phyloP scores from a whole-genome alignment of 1,140 invertebrate genomes.

The Zaprionus africanus region DNA sequence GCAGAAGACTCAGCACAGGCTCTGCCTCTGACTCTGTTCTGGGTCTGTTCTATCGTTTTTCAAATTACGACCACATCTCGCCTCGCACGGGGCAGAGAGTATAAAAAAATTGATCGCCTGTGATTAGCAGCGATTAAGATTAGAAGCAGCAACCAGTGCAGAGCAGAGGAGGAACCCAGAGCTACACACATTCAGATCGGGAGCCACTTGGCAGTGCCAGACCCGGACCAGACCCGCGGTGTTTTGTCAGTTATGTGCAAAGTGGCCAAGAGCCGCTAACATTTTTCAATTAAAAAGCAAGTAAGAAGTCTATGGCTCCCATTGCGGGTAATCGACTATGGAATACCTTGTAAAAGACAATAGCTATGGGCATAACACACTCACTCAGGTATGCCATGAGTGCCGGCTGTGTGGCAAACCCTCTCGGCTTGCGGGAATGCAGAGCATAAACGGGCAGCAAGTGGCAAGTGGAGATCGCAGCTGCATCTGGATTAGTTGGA shows the following conservation, averaged over 20 bases:
- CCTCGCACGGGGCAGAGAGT: constrained; percentile 13
- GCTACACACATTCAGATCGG: constrained; percentile 13
- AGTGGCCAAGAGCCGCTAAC: constrained; percentile 79
- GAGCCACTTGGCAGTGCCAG: constrained; percentile 22
- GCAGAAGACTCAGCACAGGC: constrained; percentile 26
- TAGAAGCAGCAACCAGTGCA: constrained; percentile 56
- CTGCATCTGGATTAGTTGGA: constrained; percentile 69
- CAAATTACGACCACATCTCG: constrained; percentile 72
- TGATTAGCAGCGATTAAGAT: constrained; percentile 81
- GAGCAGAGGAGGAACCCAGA: constrained; percentile 23
- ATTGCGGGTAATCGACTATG: constrained; percentile 39
- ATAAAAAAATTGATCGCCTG: constrained; percentile 74
- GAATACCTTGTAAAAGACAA: constrained; percentile 37
- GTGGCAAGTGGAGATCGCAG: constrained; percentile 48
- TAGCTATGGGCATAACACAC: background rate
- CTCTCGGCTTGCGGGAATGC: constrained; percentile 7
- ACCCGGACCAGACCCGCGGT: constrained; percentile 70
- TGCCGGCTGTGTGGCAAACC: background rate
- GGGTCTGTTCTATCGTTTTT: constrained; percentile 63
- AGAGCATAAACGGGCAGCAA: constrained; percentile 46
- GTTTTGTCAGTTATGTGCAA: constrained; percentile 81
- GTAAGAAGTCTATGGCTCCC: constrained; percentile 32
- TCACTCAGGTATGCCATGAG: background rate
- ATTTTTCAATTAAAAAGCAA: constrained; percentile 79
- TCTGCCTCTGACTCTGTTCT: background rate